Evolutionary conservation across 2,113 vertebrate species (phyloP).

Genomic region (Aegotheles bennettii): DNA sequence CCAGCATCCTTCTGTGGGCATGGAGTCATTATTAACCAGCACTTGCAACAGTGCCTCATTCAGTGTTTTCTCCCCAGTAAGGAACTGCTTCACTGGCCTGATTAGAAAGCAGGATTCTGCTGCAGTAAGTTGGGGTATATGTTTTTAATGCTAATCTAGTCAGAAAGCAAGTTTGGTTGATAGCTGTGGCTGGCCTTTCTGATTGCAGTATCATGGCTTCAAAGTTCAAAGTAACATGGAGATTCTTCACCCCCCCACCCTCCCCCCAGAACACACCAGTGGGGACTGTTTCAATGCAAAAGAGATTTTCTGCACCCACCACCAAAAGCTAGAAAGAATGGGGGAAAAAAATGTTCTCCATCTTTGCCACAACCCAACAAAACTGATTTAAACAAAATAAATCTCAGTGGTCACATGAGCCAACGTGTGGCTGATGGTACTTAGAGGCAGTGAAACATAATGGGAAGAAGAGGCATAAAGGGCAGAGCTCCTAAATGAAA

Average conservation of each 20-base stretch:
- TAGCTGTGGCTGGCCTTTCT: conserved; percentile 17
- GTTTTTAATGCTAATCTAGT: background rate
- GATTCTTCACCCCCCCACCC: background rate
- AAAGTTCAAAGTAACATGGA: background rate
- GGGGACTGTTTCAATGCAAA: background rate
- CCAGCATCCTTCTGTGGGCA: fast-evolving
- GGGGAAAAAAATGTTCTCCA: background rate
- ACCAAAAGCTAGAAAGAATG: background rate
- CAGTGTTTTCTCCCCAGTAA: background rate
- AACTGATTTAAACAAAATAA: background rate
- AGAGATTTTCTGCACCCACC: background rate
- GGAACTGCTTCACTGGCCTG: background rate
- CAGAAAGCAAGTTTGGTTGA: background rate
- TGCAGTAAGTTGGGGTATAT: background rate
- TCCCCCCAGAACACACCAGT: background rate
- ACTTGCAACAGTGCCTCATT: background rate
- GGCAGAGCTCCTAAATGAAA: conserved; percentile 13
- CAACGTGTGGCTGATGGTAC: background rate
- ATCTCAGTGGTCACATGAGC: background rate
- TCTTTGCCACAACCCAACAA: background rate
- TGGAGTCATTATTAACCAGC: background rate
- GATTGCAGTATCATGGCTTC: conserved; percentile 37
- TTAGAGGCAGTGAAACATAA: background rate
- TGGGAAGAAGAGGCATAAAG: background rate
- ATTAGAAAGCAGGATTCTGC: background rate